Evolutionary conservation across 2,888 invertebrate genomes (phyloP).

Genomic region (Odontocerum albicorne): DNA sequence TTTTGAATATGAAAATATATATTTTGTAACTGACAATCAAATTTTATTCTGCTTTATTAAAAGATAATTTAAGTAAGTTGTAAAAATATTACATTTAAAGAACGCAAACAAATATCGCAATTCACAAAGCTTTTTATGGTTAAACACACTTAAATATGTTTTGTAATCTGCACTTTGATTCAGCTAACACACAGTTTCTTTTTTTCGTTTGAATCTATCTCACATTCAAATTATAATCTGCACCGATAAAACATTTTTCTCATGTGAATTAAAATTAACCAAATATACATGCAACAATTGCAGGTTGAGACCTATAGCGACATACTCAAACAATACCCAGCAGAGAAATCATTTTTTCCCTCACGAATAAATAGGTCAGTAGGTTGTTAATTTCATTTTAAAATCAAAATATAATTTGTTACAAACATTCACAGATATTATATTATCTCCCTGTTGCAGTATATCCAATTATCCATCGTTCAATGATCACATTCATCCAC

Average conservation of each 20-base stretch:
- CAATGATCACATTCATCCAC: slow-evolving; percentile 84
- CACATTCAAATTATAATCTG: too few relatives aligned
- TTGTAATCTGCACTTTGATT: too few relatives aligned
- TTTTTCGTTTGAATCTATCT: neutral
- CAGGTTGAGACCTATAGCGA: slow-evolving; percentile 36
- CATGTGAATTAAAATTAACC: neutral
- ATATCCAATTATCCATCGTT: slow-evolving; percentile 79
- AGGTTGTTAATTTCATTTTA: neutral
- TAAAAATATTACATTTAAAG: too few relatives aligned
- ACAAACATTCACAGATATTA: slow-evolving; percentile 10
- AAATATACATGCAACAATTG: slow-evolving; percentile 14
- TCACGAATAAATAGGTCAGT: slow-evolving; percentile 35
- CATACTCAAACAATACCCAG: slow-evolving; percentile 37
- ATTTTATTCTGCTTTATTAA: too few relatives aligned
- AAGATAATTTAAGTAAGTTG: too few relatives aligned
- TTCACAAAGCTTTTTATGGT: too few relatives aligned
- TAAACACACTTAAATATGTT: too few relatives aligned
- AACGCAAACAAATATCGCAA: too few relatives aligned
- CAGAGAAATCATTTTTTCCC: slow-evolving; percentile 35
- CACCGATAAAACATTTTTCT: too few relatives aligned
- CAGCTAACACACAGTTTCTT: too few relatives aligned
- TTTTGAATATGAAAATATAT: too few relatives aligned
- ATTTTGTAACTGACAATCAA: too few relatives aligned
- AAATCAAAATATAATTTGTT: neutral
- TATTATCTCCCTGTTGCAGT: slow-evolving; percentile 49